Evolutionary conservation across 2,797 vertebrate species (phyloP).

Genomic region (Allobates femoralis): DNA sequence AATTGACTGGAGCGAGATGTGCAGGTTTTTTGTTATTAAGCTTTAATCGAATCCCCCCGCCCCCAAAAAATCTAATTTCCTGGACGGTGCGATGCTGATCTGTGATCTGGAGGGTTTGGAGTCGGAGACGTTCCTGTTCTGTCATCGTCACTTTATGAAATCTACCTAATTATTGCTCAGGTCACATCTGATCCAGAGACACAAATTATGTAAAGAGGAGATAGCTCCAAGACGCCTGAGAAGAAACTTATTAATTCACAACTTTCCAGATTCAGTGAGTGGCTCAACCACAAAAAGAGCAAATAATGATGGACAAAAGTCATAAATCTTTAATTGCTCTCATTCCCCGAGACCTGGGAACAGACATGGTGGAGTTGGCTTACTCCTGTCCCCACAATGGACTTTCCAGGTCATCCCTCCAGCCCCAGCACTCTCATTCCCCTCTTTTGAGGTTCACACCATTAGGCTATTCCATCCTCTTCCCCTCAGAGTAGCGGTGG

Average conservation of each 20-base stretch:
- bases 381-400: no score
- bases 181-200: constrained; percentile 29
- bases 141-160: constrained; percentile 23
- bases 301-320: no score
- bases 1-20: neutral
- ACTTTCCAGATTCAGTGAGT: constrained; percentile 32
- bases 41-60: neutral
- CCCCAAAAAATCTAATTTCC: constrained; percentile 5
- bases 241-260: constrained; percentile 38
- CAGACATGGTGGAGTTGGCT: no score
- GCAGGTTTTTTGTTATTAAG: neutral
- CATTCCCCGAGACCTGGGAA: no score
- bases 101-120: neutral
- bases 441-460: no score
- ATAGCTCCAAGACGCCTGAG: constrained; percentile 13
- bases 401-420: no score
- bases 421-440: no score
- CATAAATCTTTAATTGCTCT: no score
- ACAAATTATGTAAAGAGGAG: constrained; percentile 8
- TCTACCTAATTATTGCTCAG: constrained; percentile 31
- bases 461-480: no score
- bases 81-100: neutral
- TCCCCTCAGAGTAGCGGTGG: no score
- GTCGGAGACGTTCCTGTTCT: neutral
- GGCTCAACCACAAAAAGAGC: no score